Evolutionary conservation across 2,888 invertebrate genomes (phyloP), one percentile per base, ranked within the genome.

Genomic region (Blera fallax): DNA sequence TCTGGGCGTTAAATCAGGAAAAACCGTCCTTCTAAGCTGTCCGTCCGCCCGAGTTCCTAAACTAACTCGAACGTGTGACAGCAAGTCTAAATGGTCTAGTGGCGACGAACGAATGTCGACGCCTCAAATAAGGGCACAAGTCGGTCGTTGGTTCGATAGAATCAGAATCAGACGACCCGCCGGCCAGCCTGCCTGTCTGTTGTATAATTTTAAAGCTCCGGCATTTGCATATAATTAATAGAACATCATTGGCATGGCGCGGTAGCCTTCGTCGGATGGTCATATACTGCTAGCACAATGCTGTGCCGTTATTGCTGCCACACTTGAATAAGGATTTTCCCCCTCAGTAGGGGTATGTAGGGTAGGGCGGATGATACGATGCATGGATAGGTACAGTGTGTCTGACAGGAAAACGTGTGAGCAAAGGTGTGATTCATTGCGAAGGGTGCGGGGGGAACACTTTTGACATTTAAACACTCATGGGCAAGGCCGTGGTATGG

Each of bases 141-240:
- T 45, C 16, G 37, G 43, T 54, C 34, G 27, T 45, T 62, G 11
- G 37, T 76, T 69, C 11, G 6, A 11, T 0, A 64, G 18, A 52
- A 18, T 37, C 37, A 52, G 45, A 7, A n/a, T 3, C 16, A 6
- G 18, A 0, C 32, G 10, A 6, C 10, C 6, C 6, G 16, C 54
- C 58, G 10, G 34, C 37, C 24, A 2, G 73, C 11, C 69, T 64
- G 62, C 50, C 73, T 56, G 74, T 58, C 69, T 50, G 64, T 43
- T 72, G 70, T 64, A 80, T 84, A 65, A 84, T 79, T 80, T 65
- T 69, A 40, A 14, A 70, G 45, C 56, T 65, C 65, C 37, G 8
- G 64, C 80, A 84, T 84, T 84, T 84, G 84, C 84, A 84, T 84
- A 70, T 76, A 65, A 80, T 84, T 84, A 84, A 84, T 84, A 70